Conservation (phyloP, 2,888 invertebrate genomes). For the Escarpia spicata region DNA sequence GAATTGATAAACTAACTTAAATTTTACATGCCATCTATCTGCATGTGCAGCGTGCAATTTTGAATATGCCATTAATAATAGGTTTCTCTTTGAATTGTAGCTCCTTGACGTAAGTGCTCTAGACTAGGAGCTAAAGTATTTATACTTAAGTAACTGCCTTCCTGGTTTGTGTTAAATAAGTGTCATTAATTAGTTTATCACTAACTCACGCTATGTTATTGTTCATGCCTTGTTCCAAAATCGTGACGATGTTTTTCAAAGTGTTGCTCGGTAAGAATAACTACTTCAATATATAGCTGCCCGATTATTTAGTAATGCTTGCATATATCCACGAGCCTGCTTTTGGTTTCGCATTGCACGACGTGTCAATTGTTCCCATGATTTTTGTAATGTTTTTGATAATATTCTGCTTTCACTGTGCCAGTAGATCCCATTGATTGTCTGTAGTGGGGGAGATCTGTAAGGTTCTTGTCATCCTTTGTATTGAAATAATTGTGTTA, state of each 20-base stretch:
- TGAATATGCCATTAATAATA: not conserved
- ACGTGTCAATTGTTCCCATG: not conserved
- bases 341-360: not conserved
- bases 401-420: conserved; percentile 3
- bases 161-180: not conserved
- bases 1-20: not conserved
- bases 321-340: not conserved
- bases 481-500: not conserved
- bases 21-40: not conserved
- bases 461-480: not conserved
- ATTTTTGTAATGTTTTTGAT: not conserved
- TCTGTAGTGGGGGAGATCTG: not conserved
- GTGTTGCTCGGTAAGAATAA: too few relatives aligned
- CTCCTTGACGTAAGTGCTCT: not conserved
- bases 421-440: not conserved
- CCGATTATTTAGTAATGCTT: not conserved
- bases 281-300: too few relatives aligned
- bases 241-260: too few relatives aligned
- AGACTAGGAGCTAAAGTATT: not conserved
- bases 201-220: too few relatives aligned
- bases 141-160: not conserved
- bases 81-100: not conserved
- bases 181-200: not conserved
- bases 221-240: too few relatives aligned
- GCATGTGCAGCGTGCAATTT: not conserved